phyloP scores from a whole-genome alignment of 23 tunicate species.

The Phallusia fumigata region DNA sequence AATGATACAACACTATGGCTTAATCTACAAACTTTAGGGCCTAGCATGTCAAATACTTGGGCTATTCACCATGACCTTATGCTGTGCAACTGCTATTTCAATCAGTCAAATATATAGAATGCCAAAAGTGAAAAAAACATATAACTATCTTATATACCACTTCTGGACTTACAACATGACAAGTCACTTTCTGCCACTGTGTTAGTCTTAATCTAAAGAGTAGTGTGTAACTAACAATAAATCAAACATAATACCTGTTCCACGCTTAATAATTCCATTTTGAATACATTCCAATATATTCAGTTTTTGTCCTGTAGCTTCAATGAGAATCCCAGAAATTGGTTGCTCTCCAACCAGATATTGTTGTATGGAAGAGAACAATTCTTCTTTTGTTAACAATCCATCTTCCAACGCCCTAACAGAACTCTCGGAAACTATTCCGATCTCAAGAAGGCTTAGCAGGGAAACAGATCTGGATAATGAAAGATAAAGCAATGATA shows the following conservation, averaged over 20 bases:
- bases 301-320: slow-evolving; percentile 66
- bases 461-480: slow-evolving; percentile 58
- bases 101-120: too few relatives aligned
- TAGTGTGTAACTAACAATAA: too few relatives aligned
- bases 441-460: slow-evolving; percentile 54
- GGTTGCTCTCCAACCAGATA: slow-evolving; percentile 90
- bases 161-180: too few relatives aligned
- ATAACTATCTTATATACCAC: too few relatives aligned
- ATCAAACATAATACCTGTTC: slow-evolving; percentile 64
- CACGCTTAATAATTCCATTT: slow-evolving; percentile 78
- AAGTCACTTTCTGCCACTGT: too few relatives aligned
- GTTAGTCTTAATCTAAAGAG: too few relatives aligned
- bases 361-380: slow-evolving; percentile 60
- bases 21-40: too few relatives aligned
- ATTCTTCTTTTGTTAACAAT: slow-evolving; percentile 53
- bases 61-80: too few relatives aligned
- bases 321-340: slow-evolving; percentile 77
- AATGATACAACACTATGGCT: too few relatives aligned
- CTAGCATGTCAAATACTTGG: too few relatives aligned
- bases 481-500: not conserved
- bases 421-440: slow-evolving; percentile 71
- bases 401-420: slow-evolving; percentile 61
- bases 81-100: too few relatives aligned
- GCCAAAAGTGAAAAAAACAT: too few relatives aligned
- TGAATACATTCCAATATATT: slow-evolving; percentile 68